Evolutionary conservation across 2,888 invertebrate genomes (phyloP).

Genomic region (Hydraecia micacea): DNA sequence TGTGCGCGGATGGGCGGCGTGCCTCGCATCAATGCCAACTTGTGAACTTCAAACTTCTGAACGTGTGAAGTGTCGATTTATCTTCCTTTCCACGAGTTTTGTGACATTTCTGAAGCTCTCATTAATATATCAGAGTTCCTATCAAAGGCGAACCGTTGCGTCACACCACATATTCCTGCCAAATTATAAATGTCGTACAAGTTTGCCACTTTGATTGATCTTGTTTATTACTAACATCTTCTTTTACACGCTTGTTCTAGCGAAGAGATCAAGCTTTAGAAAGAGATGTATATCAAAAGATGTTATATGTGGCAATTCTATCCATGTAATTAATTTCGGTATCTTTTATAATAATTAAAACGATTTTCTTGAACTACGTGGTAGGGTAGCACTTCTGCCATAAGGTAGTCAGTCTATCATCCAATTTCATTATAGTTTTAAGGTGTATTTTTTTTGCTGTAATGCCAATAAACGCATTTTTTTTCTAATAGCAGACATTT

Average conservation of each 20-base stretch:
- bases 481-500: neutral
- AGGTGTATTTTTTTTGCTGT: neutral
- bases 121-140: constrained; percentile 63
- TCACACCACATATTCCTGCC: constrained; percentile 56
- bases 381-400: neutral
- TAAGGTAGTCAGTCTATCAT: neutral
- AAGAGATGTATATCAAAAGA: constrained; percentile 30
- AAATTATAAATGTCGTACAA: constrained; percentile 58
- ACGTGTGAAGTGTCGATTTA: constrained; percentile 70
- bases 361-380: neutral
- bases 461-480: neutral
- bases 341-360: constrained; percentile 3
- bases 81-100: constrained; percentile 64
- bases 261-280: constrained; percentile 44
- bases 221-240: constrained; percentile 56
- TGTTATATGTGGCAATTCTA: constrained; percentile 33
- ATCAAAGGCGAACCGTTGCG: constrained; percentile 61
- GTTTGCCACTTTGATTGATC: constrained; percentile 60
- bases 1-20: constrained; percentile 56
- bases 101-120: constrained; percentile 64
- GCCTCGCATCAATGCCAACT: constrained; percentile 67
- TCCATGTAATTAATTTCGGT: constrained; percentile 12
- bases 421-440: neutral
- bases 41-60: constrained; percentile 68
- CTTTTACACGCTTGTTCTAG: constrained; percentile 58